phyloP scores from a whole-genome alignment of 2,888 invertebrate genomes.

The Metopia argyrocephala region DNA sequence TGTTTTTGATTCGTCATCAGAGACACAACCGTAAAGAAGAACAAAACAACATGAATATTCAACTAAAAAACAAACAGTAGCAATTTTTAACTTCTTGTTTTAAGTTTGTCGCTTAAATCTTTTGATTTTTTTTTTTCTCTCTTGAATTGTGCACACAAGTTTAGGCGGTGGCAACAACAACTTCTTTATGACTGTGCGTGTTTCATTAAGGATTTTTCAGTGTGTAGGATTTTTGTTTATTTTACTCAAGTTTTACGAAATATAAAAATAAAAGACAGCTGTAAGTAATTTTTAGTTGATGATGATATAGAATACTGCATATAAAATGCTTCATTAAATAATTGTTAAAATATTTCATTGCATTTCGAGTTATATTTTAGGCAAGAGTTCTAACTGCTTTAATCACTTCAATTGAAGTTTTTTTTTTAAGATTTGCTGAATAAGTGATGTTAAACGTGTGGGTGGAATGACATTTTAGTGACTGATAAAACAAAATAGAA shows the following conservation, averaged over 20 bases:
- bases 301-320: slow-evolving; percentile 49
- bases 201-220: slow-evolving; percentile 49
- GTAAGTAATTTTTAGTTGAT: slow-evolving; percentile 25
- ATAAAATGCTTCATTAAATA: slow-evolving; percentile 51
- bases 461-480: too few relatives aligned
- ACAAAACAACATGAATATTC: background rate
- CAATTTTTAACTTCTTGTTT: slow-evolving; percentile 17
- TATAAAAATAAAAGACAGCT: slow-evolving; percentile 12
- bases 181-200: slow-evolving; percentile 51
- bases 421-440: too few relatives aligned
- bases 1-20: background rate
- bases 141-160: slow-evolving; percentile 24
- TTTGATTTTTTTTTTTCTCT: slow-evolving; percentile 56
- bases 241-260: slow-evolving; percentile 26
- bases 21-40: background rate
- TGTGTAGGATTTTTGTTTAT: slow-evolving; percentile 54
- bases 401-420: too few relatives aligned
- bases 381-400: too few relatives aligned
- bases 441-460: too few relatives aligned
- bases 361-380: background rate
- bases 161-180: background rate
- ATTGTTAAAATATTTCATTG: background rate
- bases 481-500: too few relatives aligned
- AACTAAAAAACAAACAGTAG: slow-evolving; percentile 12
- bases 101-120: slow-evolving; percentile 61